Base-by-base conservation (phyloP, 2,797 vertebrate genomes). In the Acipenser oxyrinchus region DNA sequence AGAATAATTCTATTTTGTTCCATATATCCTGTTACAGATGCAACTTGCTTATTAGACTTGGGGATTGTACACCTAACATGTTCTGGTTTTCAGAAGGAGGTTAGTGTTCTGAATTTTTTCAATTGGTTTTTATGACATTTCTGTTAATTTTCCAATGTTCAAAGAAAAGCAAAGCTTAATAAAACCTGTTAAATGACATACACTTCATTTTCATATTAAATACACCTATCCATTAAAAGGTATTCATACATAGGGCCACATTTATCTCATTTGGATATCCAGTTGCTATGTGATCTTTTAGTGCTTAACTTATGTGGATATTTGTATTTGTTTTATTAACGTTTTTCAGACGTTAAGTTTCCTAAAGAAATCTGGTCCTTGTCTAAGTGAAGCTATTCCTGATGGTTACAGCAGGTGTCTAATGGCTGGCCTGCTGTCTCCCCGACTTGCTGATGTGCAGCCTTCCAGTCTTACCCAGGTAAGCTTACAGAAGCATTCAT, bases 81-180 rank as follows among this genome's bases (percentile, higher is more conserved):
- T 77, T 91, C 88, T 50, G 93, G 95, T 13, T 91, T 96, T 88
- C 95, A 97, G 78, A 98, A 96, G 75, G 93, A 98, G 92, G 96
- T 91, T 79, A 77, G 84, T 81, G 69, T 72, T 49, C 48, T 23
- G 37, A 37, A 37, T 37, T 37, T 37, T 37, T 37, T 37, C 37
- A 37, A 4, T 37, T 37, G 37, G 3, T 37, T 37, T 37, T 37
- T 37, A 4, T 37, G 37, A 37, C 37, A 37, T 37, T 37, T 37
- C 37, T 37, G 37, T 37, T 37, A 37, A 37, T 55, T 15, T 49
- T 13, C 50, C n/a, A 63, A 49, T 49, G n/a, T n/a, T 8, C 1
- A 8, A 18, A 51, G n/a, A 52, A 15, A 64, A 37, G 37, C 37
- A 4, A 64, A 37, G 37, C 37, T 37, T 4, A 37, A 37, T 37